phyloP scores from a whole-genome alignment of 2,797 vertebrate species.

The Melopsittacus undulatus region DNA sequence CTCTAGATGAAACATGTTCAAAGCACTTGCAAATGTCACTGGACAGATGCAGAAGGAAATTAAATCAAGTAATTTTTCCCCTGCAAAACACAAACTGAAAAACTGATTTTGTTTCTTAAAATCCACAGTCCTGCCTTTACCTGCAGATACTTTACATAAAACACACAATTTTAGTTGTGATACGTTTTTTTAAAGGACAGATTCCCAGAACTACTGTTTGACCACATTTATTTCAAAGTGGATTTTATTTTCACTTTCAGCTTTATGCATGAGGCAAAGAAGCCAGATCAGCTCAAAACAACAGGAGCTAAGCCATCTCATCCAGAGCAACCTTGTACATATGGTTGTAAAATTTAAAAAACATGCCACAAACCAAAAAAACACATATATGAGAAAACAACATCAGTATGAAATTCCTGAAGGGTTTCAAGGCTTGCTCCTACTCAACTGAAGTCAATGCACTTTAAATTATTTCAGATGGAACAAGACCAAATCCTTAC shows the following conservation, averaged over 20 bases:
- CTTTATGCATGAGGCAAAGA: background rate
- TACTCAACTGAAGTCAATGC: background rate
- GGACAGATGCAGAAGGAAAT: slow-evolving; percentile 44
- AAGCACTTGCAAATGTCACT: slow-evolving; percentile 45
- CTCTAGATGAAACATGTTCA: slow-evolving; percentile 48
- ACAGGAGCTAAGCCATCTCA: background rate
- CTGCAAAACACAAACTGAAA: slow-evolving; percentile 21
- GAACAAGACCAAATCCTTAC: slow-evolving; percentile 20
- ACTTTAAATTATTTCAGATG: background rate
- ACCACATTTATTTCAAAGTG: background rate
- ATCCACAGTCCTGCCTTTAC: slow-evolving; percentile 2
- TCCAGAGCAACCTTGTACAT: slow-evolving; percentile 42
- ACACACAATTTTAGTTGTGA: background rate
- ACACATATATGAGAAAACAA: background rate
- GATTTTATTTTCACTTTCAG: slow-evolving; percentile 13
- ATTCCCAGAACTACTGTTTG: background rate
- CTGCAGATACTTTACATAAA: background rate
- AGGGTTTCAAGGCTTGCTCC: slow-evolving; percentile 39
- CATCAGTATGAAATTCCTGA: slow-evolving; percentile 45
- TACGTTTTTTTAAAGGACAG: background rate
- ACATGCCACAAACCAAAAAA: background rate
- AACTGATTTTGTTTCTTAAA: slow-evolving; percentile 15
- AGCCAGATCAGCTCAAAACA: background rate
- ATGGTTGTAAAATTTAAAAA: background rate
- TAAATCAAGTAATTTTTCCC: background rate